These are phyloP conservation scores for Ridgeia piscesae DNA, from an alignment of 1,140 invertebrate species.

Conservation along the genomic window DNA sequence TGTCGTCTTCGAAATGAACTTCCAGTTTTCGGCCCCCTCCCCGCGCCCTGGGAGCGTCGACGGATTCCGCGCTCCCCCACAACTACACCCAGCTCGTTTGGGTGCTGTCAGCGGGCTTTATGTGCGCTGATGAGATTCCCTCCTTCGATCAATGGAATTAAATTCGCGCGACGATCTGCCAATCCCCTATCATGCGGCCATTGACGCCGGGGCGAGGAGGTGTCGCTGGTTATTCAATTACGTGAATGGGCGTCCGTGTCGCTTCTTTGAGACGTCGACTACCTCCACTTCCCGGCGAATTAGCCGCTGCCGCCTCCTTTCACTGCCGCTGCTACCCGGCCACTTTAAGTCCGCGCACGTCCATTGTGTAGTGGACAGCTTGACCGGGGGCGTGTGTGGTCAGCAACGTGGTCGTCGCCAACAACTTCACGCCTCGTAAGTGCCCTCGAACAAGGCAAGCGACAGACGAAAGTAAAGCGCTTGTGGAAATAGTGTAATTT, in stretches of 20 bases:
- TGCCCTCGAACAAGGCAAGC: background rate
- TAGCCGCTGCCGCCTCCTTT: background rate
- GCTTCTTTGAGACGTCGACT: background rate
- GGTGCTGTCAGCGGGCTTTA: background rate
- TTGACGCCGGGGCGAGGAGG: background rate
- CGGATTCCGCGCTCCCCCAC: background rate
- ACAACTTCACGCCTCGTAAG: background rate
- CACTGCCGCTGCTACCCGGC: background rate
- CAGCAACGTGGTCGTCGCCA: background rate
- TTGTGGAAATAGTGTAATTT: background rate
- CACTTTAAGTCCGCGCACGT: background rate
- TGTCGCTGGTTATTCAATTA: background rate
- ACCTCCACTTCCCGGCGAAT: background rate
- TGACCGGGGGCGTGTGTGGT: background rate
- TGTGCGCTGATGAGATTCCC: background rate
- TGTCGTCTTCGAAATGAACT: constrained; percentile 5
- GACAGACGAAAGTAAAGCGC: background rate
- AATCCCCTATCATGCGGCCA: background rate
- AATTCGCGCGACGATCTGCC: background rate
- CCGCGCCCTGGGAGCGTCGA: background rate
- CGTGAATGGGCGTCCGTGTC: background rate
- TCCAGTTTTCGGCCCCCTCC: background rate
- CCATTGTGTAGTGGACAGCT: constrained; percentile 3
- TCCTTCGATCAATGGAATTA: constrained; percentile 5
- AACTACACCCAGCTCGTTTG: background rate